These are phyloP conservation scores for Aethes cnicana DNA, from an alignment of 2,888 invertebrate species.

Conservation along the genomic window DNA sequence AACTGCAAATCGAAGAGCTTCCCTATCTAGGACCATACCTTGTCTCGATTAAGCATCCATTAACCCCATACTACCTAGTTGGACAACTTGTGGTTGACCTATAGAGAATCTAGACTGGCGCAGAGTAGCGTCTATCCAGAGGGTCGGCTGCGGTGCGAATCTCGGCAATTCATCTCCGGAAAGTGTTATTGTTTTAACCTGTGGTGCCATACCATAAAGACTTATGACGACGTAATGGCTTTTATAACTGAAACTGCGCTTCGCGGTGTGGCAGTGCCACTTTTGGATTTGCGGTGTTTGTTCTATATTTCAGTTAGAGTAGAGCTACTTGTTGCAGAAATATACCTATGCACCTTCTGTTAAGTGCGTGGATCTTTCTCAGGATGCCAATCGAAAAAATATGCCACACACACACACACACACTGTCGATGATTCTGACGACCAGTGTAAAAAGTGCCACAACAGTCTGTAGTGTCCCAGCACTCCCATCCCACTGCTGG, in stretches of 20 bases:
- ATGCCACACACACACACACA: too few relatives aligned
- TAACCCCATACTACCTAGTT: slow-evolving; percentile 25
- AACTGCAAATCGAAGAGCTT: too few relatives aligned
- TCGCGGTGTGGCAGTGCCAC: slow-evolving; percentile 12
- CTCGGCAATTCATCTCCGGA: slow-evolving; percentile 54
- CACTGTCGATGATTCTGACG: too few relatives aligned
- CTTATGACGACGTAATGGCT: slow-evolving; percentile 44
- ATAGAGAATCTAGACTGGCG: slow-evolving; percentile 39
- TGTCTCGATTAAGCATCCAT: slow-evolving; percentile 23
- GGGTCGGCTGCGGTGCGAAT: slow-evolving; percentile 44
- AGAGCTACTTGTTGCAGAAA: too few relatives aligned
- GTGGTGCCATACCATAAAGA: too few relatives aligned
- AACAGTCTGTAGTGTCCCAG: too few relatives aligned
- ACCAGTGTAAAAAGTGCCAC: too few relatives aligned
- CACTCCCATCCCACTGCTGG: too few relatives aligned
- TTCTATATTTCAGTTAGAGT: too few relatives aligned
- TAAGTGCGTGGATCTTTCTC: too few relatives aligned
- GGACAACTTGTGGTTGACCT: slow-evolving; percentile 40
- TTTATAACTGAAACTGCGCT: slow-evolving; percentile 26
- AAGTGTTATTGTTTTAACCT: slow-evolving; percentile 73
- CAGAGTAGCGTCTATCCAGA: slow-evolving; percentile 23
- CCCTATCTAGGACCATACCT: background rate
- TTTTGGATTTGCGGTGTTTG: slow-evolving; percentile 16
- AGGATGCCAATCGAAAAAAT: too few relatives aligned
- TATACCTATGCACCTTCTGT: too few relatives aligned